Base-by-base conservation (phyloP, 2,113 vertebrate species). In the Morone chrysops region DNA sequence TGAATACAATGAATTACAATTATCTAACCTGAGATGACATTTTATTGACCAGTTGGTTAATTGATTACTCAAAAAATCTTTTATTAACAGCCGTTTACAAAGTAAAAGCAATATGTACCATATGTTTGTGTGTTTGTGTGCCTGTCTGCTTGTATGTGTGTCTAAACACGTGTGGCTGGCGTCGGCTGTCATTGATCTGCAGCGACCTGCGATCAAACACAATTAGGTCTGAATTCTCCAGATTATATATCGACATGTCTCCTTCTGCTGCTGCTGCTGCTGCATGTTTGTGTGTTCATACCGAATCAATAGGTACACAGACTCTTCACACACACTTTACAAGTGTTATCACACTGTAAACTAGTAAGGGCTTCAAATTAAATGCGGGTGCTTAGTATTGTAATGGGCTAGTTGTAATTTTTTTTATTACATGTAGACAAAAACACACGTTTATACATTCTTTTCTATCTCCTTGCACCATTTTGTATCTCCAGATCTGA, bases 191-290 rank as follows among this genome's bases (percentile, higher is more conserved):
- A 92, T 91, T 74, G 91, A 93, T 90, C 70, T 45, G 78, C 22
- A 63, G 76, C 41, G 63, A 84, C 87, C 73, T 63, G 84, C 75
- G 70, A 91, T 94, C 93, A 92, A 94, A 94, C 93, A 94, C 85
- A 90, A 93, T 94, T 92, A 92, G 81, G 87, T 81, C 87, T 75
- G 67, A 90, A 90, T 90, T 94, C 86, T 87, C 76, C 72, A 78
- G 73, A 83, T 87, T 82, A 81, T 75, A 70, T 73, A 80, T 85
- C 40, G 85, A 90, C 92, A 78, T 60, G 81, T 62, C 74, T 80
- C 53, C 36, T 56, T n/a, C 80, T 70, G 51, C 56, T 1, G 38
- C 74, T 38, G 50, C 75, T 43, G 36, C 73, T 45, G 63, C 62
- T 56, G 47, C 65, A 51, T 57, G 70, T 70, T 53, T 85, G 72